Percentiles rank a stretch among this genome's conserved stretches.
Evolutionary conservation across 2,888 invertebrate genomes (phyloP).

Genomic region (Punctoribates punctum): DNA sequence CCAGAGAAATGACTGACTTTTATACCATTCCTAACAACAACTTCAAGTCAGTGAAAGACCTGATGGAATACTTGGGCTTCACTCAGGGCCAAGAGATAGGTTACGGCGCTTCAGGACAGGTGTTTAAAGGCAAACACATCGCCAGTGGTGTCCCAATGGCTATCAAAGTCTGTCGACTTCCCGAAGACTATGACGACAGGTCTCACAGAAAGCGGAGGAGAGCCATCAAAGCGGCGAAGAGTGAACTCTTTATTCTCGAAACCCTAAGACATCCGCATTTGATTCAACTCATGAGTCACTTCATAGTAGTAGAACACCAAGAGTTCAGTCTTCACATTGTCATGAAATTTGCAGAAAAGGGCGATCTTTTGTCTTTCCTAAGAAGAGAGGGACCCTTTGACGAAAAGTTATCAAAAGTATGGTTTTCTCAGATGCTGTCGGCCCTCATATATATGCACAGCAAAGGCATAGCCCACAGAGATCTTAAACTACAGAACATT

Average conservation of each 20-base stretch:
- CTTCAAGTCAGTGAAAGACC: too few relatives aligned
- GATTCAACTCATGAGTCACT: not conserved
- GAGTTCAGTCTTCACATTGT: not conserved
- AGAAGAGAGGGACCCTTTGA: not conserved
- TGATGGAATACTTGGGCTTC: too few relatives aligned
- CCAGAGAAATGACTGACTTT: too few relatives aligned
- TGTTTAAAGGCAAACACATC: too few relatives aligned
- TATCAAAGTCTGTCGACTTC: too few relatives aligned
- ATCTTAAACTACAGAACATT: constrained; percentile 39
- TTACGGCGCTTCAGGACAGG: too few relatives aligned
- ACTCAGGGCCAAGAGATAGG: too few relatives aligned
- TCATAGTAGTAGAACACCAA: not conserved
- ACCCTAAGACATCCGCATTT: not conserved
- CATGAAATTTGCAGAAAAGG: constrained; percentile 8
- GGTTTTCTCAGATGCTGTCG: constrained; percentile 31
- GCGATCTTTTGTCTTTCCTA: constrained; percentile 52
- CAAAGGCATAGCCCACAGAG: constrained; percentile 40
- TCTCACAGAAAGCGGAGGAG: too few relatives aligned
- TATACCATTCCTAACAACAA: too few relatives aligned
- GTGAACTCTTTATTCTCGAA: not conserved
- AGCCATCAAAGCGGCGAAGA: not conserved
- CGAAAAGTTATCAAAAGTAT: not conserved
- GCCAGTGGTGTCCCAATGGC: too few relatives aligned
- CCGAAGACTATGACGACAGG: too few relatives aligned
- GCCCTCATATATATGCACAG: constrained; percentile 32